These are phyloP conservation scores for Trichacis sp. DNA, from an alignment of 2,888 invertebrate species.

Conservation along the genomic window DNA sequence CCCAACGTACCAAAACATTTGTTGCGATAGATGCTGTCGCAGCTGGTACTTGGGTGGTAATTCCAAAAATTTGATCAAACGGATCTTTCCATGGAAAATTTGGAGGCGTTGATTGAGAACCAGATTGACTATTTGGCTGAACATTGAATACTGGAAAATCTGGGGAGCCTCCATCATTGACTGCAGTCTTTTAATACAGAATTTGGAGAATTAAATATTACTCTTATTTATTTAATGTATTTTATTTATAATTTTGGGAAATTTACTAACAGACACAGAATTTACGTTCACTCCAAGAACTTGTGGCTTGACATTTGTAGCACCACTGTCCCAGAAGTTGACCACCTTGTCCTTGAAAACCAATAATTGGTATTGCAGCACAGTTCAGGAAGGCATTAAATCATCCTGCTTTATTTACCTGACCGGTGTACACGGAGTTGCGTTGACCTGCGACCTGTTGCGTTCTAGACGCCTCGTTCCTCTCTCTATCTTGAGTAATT, in stretches of 20 bases:
- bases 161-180: slow-evolving; percentile 49
- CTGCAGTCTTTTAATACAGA: slow-evolving; percentile 50
- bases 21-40: slow-evolving; percentile 62
- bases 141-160: slow-evolving; percentile 53
- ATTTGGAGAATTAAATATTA: no score
- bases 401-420: slow-evolving; percentile 57
- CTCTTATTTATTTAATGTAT: no score
- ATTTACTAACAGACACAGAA: slow-evolving; percentile 61
- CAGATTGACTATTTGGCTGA: slow-evolving; percentile 47
- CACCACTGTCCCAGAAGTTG: slow-evolving; percentile 62
- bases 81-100: slow-evolving; percentile 65
- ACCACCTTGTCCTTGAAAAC: slow-evolving; percentile 64
- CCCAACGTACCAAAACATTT: slow-evolving; percentile 59
- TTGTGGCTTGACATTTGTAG: slow-evolving; percentile 54
- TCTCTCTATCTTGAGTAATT: slow-evolving; percentile 59
- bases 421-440: slow-evolving; percentile 64
- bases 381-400: no score
- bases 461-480: slow-evolving; percentile 59
- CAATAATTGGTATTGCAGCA: slow-evolving; percentile 32
- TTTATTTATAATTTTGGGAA: background rate
- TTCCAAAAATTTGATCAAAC: slow-evolving; percentile 64
- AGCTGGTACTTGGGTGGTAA: slow-evolving; percentile 59
- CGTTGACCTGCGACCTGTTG: slow-evolving; percentile 62
- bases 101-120: slow-evolving; percentile 54
- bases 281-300: slow-evolving; percentile 62